These are phyloP conservation scores for Mesocentrotus franciscanus DNA, from an alignment of 53 echinoderm and acorn worm species.

Conservation along the genomic window DNA sequence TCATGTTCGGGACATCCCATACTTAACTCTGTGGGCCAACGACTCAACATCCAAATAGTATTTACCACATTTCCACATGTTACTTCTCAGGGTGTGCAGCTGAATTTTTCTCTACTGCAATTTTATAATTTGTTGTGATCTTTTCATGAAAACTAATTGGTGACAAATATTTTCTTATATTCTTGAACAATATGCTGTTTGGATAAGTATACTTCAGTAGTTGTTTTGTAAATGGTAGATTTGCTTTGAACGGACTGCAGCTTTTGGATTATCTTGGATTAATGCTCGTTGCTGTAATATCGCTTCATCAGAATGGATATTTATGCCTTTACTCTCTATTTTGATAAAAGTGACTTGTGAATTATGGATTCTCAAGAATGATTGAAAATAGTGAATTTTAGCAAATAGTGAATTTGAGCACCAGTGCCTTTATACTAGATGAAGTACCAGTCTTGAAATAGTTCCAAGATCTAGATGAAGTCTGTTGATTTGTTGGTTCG, in stretches of 20 bases:
- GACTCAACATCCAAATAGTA: not conserved
- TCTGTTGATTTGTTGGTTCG: conserved; percentile 56
- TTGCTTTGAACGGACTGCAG: not conserved
- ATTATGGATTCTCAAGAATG: conserved; percentile 4
- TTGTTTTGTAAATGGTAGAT: not conserved
- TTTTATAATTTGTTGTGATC: not conserved
- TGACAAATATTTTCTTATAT: not conserved
- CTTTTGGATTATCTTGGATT: not conserved
- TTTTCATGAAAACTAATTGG: not conserved
- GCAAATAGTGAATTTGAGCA: not conserved
- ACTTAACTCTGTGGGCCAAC: not conserved
- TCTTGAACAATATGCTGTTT: not conserved
- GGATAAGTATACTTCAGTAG: not conserved
- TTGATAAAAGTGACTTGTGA: not conserved
- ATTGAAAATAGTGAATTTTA: not conserved
- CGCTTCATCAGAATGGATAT: not conserved
- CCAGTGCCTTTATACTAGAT: not conserved
- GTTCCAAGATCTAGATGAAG: not conserved
- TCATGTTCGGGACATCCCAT: not conserved
- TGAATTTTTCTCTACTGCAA: not conserved
- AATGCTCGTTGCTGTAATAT: not conserved
- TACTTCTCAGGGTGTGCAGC: not conserved
- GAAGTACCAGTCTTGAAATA: not conserved
- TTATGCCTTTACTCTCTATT: not conserved
- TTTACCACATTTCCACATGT: not conserved